Percentiles rank a stretch among this genome's conserved stretches.
These are phyloP conservation scores for Manduca sexta DNA, from an alignment of 1,140 invertebrate species.

Conservation along the genomic window DNA sequence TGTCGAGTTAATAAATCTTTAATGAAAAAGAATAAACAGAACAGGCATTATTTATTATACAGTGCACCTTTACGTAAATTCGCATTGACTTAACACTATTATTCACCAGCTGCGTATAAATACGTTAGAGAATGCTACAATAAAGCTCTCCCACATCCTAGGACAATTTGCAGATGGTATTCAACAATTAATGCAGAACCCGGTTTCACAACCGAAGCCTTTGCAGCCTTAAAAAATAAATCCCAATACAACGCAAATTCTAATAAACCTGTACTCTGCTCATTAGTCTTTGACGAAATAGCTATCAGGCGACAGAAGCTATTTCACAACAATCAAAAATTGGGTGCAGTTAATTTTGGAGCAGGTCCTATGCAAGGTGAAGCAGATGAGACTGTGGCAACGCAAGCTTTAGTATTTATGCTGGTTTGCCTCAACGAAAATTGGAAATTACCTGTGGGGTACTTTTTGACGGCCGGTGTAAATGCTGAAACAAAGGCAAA, in stretches of 20 bases:
- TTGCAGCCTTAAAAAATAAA: constrained; percentile 10
- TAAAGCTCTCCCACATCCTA: constrained; percentile 8
- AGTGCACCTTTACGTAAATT: constrained; percentile 3
- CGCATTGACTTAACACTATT: constrained; percentile 12
- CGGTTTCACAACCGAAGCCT: constrained; percentile 11
- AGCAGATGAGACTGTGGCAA: constrained; percentile 4
- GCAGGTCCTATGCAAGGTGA: constrained; percentile 1
- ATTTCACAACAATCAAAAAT: constrained; percentile 1
- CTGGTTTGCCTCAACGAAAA: constrained; percentile 4
- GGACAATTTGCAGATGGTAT: constrained; percentile 10
- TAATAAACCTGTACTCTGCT: constrained; percentile 4
- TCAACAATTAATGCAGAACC: constrained; percentile 7
- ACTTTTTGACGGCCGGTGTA: neutral
- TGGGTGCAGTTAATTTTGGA: constrained; percentile 5
- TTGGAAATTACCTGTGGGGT: constrained; percentile 11
- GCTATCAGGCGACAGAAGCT: constrained; percentile 3
- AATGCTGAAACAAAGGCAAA: neutral
- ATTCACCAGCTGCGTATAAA: constrained; percentile 17
- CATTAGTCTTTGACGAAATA: constrained; percentile 11
- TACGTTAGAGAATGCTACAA: constrained; percentile 7
- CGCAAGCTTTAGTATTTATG: constrained; percentile 12
- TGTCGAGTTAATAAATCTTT: no score
- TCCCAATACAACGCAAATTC: neutral
- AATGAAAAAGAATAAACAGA: no score
- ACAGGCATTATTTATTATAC: no score